Base-by-base conservation (phyloP, 2,888 invertebrate species). In the Teleiodes luculella region DNA sequence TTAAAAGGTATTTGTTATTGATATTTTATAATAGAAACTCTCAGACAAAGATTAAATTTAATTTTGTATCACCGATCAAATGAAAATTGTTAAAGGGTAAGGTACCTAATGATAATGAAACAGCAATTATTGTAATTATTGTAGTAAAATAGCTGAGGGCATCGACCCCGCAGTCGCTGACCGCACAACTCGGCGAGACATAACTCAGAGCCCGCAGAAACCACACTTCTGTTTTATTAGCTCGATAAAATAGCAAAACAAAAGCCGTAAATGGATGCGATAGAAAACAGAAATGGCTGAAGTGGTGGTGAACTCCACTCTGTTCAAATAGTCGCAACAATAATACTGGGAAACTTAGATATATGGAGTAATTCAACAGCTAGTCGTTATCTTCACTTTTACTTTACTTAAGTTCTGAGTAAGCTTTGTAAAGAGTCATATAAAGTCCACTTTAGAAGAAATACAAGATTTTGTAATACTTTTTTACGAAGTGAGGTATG, bases 141-240 rank as follows among this genome's bases (percentile, higher is more conserved):
- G 33, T 8, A 10, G 11, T 20, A 3, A 41, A 18, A 20, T 16
- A 20, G 8, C 24, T 20, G 3, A 11, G 41, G 20, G n/a, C 41
- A 20, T 41, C n/a, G 41, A 41, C 41, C 41, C 11, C 41, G 5
- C 10, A 7, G 3, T 8, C 6, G 8, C 3, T 18, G 4, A 18
- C 41, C 11, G 41, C 41, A 5, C 7, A 16, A 47, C 47, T 47
- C 31, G 16, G 47, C 18, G 33, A 30, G 35, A 18, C 47, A 18
- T 47, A 47, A 47, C 47, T 47, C 47, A 47, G 13, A 18, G 47
- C 47, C 47, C 33, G 18, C 47, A 35, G 33, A 47, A 47, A 47
- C 47, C 47, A 18, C 31, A 31, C 47, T 47, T 47, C 18, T 47
- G 18, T 33, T 47, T 47, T 47, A 47, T 47, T 47, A 35, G 31